Base-by-base conservation (phyloP, 2,113 vertebrate species). In the Tringa solitaria region DNA sequence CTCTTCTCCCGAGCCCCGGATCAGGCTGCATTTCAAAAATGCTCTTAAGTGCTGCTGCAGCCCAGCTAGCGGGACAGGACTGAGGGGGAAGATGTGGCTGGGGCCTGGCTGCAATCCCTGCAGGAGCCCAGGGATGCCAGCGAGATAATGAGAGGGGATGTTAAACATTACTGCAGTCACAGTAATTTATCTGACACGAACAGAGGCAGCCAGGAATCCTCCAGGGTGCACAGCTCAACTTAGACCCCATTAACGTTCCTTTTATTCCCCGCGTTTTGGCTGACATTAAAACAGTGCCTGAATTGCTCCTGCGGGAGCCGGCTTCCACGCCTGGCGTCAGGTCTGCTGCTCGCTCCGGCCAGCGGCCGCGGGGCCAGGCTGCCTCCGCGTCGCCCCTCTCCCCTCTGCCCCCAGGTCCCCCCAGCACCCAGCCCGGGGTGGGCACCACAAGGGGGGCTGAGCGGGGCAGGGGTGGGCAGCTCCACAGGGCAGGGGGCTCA, bases 111-210 rank as follows among this genome's bases (percentile, higher is more conserved):
- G 78, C 87, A 87, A 54, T 87, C 96, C 94, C 90, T 91, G 75
- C 93, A 97, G 93, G 92, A 97, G 94, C 87, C 78, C 23, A 1
- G 20, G 88, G 88, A 93, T 96, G 96, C 97, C 96, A 96, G 81
- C 13, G n/a, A 97, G 97, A 96, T 97, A 97, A 97, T 93, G 92
- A 96, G 88, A 93, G 84, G 93, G 81, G 94, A 97, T 96, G 96
- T 95, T 96, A 95, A 97, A 96, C 93, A 89, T 91, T 92, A 74
- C 78, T 90, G 93, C 93, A 91, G 96, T 78, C 94, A 82, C 93
- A 89, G 93, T 64, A 91, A 15, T 96, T 97, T 97, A 97, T 96
- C 92, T 94, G 92, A 92, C 92, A 64, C 2, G 39, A 94, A 51
- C 87, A 97, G 84, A 95, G 95, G 96, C 95, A 79, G 96, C 89